Base-by-base conservation (phyloP, 2,113 vertebrate species). In the Neolamprologus falcicula region DNA sequence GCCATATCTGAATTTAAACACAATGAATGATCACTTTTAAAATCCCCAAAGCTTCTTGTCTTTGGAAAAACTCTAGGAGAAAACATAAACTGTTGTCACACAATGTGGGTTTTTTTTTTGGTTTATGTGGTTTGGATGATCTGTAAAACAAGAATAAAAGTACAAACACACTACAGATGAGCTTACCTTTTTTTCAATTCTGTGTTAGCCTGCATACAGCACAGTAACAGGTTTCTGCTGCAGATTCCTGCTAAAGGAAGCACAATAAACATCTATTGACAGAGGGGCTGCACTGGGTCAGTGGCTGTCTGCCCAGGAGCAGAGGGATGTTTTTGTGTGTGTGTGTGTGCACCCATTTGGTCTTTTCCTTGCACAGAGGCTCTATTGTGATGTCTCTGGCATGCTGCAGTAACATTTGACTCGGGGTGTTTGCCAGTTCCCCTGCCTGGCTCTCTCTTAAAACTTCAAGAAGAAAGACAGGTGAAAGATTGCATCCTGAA, bases 351-450 rank as follows among this genome's bases (percentile, higher is more conserved):
- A 33, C 52, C 66, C 89, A 86, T 93, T 92, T 90, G 84, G 87
- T 92, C 89, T 90, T 84, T 89, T 83, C 80, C 78, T 79, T 59
- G 82, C 86, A 95, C 94, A 93, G 88, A 92, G 86, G 83, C 90
- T 83, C 91, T 87, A 88, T 95, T 95, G 92, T 95, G 86, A 91
- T 90, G 82, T 83, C 83, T 88, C 88, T 93, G 93, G 92, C 93
- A 54, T 55, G 68, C 80, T 90, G 89, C 86, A 21, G 47, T 66
- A 89, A 90, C 89, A 88, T 93, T 93, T 92, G 92, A 94, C 89
- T 81, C 57, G 55, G 28, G 87, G 83, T 9, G 17, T 80, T 80
- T 83, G 91, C 91, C 89, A 93, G 87, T 88, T 90, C 86, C 82
- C 59, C 28, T 28, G 71, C 26, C 87, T 83, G 87, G 63, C 54